Conservation (phyloP, 2,113 vertebrate genomes). For the Channa argus region DNA sequence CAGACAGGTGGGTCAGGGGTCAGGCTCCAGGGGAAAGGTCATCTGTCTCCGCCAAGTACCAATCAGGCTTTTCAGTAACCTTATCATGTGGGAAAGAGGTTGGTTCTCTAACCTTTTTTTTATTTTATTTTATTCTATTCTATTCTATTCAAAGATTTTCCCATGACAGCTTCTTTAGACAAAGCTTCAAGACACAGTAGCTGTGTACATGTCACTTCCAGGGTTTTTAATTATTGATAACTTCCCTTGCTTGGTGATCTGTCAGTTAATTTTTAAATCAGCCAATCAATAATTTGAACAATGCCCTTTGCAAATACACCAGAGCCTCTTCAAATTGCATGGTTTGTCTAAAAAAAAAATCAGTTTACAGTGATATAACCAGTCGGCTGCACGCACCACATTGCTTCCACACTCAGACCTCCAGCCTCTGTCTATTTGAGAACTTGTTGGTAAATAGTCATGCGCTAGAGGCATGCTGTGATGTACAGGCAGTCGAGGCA, state of each 20-base stretch:
- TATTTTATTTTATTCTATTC: conserved; percentile 26
- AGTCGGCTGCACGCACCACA: not conserved
- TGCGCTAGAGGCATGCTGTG: conserved; percentile 20
- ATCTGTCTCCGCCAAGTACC: conserved; percentile 36
- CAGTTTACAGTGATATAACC: not conserved
- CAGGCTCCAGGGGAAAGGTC: conserved; percentile 63
- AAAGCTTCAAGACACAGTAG: not conserved
- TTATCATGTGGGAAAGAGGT: conserved; percentile 16
- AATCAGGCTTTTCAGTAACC: conserved; percentile 49
- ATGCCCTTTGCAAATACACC: too few species aligned
- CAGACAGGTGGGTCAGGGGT: conserved; percentile 71
- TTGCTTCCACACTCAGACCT: conserved; percentile 4
- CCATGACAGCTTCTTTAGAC: not conserved
- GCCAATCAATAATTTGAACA: not conserved
- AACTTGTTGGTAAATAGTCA: conserved; percentile 32
- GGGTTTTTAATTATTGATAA: not conserved
- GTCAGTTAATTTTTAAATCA: not conserved
- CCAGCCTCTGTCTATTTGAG: conserved; percentile 7
- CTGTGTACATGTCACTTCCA: not conserved
- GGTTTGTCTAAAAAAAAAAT: not conserved
- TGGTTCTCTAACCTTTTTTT: conserved; percentile 44
- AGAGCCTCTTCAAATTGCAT: too few species aligned
- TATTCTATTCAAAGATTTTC: conserved; percentile 1
- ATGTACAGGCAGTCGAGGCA: conserved; percentile 45
- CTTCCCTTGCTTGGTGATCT: not conserved